phyloP scores from a whole-genome alignment of 2,113 vertebrate species.

The Sebastes fasciatus region DNA sequence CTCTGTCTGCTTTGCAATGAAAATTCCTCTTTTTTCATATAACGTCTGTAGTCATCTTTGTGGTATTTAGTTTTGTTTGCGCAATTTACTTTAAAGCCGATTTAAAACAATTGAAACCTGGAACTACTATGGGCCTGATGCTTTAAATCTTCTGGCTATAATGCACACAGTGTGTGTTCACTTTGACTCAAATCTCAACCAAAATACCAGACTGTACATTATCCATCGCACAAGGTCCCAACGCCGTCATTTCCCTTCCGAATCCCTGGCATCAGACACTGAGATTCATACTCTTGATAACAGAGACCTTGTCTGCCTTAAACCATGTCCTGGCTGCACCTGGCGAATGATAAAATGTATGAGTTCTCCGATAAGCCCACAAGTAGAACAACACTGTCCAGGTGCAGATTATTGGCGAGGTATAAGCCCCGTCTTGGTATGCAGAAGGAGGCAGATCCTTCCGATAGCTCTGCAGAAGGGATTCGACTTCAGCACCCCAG shows the following conservation, averaged over 20 bases:
- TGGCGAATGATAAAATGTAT: conserved; percentile 78
- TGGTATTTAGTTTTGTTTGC: neutral
- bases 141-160: neutral
- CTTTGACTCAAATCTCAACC: conserved; percentile 36
- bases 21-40: neutral
- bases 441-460: conserved; percentile 79
- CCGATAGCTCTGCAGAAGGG: conserved; percentile 72
- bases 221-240: conserved; percentile 42
- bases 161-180: neutral
- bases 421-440: conserved; percentile 79
- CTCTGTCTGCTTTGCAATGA: neutral
- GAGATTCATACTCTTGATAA: conserved; percentile 70
- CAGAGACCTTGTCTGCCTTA: conserved; percentile 66
- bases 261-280: conserved; percentile 71
- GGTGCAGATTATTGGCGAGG: conserved; percentile 79
- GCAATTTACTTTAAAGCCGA: neutral
- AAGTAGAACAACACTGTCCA: conserved; percentile 79
- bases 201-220: conserved; percentile 50
- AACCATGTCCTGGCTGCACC: conserved; percentile 77
- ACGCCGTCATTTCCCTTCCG: conserved; percentile 58
- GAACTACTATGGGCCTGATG: neutral
- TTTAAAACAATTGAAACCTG: neutral
- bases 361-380: conserved; percentile 73
- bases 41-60: neutral
- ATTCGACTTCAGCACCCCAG: conserved; percentile 70